phyloP scores from a whole-genome alignment of 1,140 invertebrate genomes.

The Odontomachus brunneus region DNA sequence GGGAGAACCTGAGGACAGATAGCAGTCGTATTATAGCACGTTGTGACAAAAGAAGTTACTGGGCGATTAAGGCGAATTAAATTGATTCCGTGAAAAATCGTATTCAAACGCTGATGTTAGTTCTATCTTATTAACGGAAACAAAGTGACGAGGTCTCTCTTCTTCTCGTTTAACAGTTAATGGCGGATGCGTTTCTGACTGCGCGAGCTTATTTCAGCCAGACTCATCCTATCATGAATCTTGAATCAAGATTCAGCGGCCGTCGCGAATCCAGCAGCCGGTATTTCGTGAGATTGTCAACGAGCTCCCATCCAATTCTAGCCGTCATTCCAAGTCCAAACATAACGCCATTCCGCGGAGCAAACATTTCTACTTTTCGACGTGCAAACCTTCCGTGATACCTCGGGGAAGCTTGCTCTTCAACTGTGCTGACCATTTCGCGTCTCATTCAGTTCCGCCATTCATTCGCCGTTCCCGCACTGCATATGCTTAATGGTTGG shows the following conservation, averaged over 20 bases:
- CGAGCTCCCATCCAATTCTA: constrained; percentile 80
- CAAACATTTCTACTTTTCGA: constrained; percentile 84
- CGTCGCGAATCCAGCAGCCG: constrained; percentile 10
- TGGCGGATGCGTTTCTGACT: background rate
- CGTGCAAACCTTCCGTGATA: constrained; percentile 79
- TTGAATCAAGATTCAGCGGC: constrained; percentile 1
- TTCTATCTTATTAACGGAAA: too few relatives aligned
- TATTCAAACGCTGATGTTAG: too few relatives aligned
- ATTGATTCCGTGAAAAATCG: too few relatives aligned
- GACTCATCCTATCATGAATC: constrained; percentile 22
- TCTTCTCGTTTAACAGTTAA: background rate
- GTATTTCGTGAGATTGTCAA: constrained; percentile 57
- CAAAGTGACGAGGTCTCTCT: background rate
- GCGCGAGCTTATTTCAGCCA: background rate
- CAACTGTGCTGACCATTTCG: constrained; percentile 83
- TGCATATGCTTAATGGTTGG: constrained; percentile 66
- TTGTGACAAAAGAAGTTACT: background rate
- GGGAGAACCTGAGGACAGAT: background rate
- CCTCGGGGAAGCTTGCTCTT: constrained; percentile 77
- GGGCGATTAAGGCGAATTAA: too few relatives aligned
- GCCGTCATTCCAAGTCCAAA: constrained; percentile 84
- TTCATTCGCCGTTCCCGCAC: constrained; percentile 58
- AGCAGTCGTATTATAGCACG: background rate
- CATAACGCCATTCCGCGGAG: constrained; percentile 81
- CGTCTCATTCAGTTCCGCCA: constrained; percentile 81